Evolutionary conservation across 2,113 vertebrate species (phyloP).

Genomic region (Camarhynchus parvulus): DNA sequence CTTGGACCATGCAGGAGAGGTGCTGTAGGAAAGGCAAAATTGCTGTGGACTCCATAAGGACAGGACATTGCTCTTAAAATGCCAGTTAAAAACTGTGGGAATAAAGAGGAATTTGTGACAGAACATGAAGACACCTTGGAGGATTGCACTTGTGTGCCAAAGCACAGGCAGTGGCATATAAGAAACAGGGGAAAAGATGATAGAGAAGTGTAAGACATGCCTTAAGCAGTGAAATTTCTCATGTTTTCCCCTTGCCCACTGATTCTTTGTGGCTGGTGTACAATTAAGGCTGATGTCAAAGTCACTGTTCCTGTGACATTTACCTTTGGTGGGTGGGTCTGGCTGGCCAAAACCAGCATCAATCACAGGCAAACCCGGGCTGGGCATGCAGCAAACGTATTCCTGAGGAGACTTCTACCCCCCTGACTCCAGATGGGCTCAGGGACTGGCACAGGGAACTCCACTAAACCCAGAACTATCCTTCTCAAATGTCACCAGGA

Average conservation of each 20-base stretch:
- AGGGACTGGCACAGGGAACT: background rate
- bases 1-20: background rate
- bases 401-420: background rate
- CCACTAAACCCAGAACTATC: background rate
- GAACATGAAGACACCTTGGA: background rate
- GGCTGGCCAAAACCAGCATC: background rate
- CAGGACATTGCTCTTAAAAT: background rate
- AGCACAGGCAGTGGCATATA: background rate
- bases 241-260: background rate
- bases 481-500: conserved; percentile 1
- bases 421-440: background rate
- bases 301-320: background rate
- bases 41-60: rapidly evolving
- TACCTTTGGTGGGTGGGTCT: background rate
- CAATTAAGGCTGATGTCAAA: background rate
- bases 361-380: background rate
- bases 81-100: background rate
- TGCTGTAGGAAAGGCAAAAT: background rate
- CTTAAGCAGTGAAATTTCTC: background rate
- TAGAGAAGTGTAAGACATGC: background rate
- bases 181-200: background rate
- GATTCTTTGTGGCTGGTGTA: background rate
- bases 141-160: background rate
- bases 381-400: background rate
- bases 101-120: background rate